These are phyloP conservation scores for Ctenoplectra terminalis DNA, from an alignment of 1,140 invertebrate genomes.

Conservation along the genomic window DNA sequence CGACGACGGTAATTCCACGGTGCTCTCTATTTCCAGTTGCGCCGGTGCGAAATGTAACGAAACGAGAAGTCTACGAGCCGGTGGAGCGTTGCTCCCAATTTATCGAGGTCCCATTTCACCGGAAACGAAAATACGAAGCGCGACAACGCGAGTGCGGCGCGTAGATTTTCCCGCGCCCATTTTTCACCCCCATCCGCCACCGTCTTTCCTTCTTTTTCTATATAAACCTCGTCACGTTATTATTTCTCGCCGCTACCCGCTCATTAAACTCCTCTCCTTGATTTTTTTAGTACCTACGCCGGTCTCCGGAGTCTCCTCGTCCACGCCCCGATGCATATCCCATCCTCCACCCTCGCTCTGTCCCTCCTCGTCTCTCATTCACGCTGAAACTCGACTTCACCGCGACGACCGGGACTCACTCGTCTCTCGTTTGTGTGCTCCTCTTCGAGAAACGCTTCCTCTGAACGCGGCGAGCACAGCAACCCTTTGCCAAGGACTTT, in stretches of 20 bases:
- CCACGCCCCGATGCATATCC: constrained; percentile 60
- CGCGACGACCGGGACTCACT: constrained; percentile 9
- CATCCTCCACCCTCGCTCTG: neutral
- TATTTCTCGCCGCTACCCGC: constrained; percentile 61
- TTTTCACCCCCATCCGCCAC: neutral
- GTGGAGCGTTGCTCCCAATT: constrained; percentile 34
- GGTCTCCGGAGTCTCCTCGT: constrained; percentile 50
- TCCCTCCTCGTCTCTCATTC: neutral
- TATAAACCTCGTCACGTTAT: constrained; percentile 54
- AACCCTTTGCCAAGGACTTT: constrained; percentile 57
- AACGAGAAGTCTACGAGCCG: neutral
- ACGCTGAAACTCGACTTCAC: constrained; percentile 15
- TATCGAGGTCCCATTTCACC: constrained; percentile 43
- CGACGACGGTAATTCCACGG: constrained; percentile 28
- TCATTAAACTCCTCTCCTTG: constrained; percentile 66
- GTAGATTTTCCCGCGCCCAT: constrained; percentile 13
- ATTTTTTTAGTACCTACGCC: constrained; percentile 58
- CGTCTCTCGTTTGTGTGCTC: constrained; percentile 41
- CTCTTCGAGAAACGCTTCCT: constrained; percentile 46
- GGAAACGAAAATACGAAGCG: constrained; percentile 50
- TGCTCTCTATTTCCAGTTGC: constrained; percentile 38
- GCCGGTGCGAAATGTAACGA: constrained; percentile 36
- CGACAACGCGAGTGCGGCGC: constrained; percentile 14
- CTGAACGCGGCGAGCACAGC: constrained; percentile 44
- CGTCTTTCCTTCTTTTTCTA: constrained; percentile 24